phyloP scores from a whole-genome alignment of 2,888 invertebrate genomes.

The Gisinianus flammeolus region DNA sequence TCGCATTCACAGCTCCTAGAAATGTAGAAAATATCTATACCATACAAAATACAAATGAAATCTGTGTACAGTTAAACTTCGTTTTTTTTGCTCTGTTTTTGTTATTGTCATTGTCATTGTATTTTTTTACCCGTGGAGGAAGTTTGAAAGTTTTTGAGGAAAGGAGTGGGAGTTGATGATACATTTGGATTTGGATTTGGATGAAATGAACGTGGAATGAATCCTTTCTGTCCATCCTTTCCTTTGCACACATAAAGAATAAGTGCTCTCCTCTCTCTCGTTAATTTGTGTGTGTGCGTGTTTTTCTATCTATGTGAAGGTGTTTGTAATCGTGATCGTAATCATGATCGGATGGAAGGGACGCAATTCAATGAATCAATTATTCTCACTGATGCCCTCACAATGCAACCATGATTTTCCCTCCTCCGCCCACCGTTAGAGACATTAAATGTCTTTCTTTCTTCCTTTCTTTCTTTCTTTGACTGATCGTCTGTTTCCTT shows the following conservation, averaged over 20 bases:
- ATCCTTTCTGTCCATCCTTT: background rate
- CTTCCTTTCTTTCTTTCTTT: background rate
- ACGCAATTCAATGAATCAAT: conserved; percentile 21
- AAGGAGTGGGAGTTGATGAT: no score
- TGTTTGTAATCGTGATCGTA: no score
- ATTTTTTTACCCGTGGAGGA: no score
- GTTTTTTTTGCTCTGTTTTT: background rate
- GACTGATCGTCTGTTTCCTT: background rate
- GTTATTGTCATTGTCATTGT: background rate
- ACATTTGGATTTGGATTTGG: no score
- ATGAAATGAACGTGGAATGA: no score
- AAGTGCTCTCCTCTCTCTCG: conserved; percentile 27
- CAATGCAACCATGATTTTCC: conserved; percentile 5
- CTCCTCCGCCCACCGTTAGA: background rate
- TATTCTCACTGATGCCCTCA: background rate
- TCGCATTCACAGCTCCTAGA: background rate
- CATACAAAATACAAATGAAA: background rate
- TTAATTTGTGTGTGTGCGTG: conserved; percentile 32
- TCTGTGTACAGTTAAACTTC: background rate
- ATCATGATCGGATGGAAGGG: conserved; percentile 23
- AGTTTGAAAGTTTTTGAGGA: no score
- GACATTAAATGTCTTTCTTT: background rate
- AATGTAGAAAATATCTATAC: no score
- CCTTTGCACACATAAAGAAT: no score
- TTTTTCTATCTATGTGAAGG: conserved; percentile 22